Percentiles rank a stretch among this genome's conserved stretches.
Conservation (phyloP, 1,140 invertebrate species). For the Papilio glaucus region DNA sequence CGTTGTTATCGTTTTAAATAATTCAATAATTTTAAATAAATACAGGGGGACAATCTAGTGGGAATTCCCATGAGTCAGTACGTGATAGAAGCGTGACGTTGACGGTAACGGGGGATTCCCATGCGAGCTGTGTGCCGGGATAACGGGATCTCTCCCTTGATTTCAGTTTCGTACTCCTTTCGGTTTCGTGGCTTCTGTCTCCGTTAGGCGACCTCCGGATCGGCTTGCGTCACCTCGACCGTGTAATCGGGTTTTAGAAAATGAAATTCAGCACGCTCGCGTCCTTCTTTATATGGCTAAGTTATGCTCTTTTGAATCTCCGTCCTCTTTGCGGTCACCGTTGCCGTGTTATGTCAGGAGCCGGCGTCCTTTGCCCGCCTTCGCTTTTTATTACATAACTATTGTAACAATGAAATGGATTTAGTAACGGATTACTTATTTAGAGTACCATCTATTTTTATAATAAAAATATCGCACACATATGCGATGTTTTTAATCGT, state of each 20-base stretch:
- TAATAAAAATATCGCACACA: too few relatives aligned
- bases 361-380: conserved; percentile 49
- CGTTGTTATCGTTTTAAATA: neutral
- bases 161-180: conserved; percentile 79
- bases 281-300: conserved; percentile 72
- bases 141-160: conserved; percentile 79
- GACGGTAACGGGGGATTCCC: conserved; percentile 74
- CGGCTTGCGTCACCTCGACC: conserved; percentile 67
- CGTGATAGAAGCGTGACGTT: conserved; percentile 55
- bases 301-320: conserved; percentile 64
- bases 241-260: conserved; percentile 81
- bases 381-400: conserved; percentile 55
- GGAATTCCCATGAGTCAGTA: neutral
- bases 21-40: conserved; percentile 3
- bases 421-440: too few relatives aligned
- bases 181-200: conserved; percentile 75
- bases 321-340: conserved; percentile 53
- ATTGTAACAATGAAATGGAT: conserved; percentile 5
- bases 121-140: conserved; percentile 68
- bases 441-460: too few relatives aligned
- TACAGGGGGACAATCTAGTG: neutral
- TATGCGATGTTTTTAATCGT: too few relatives aligned
- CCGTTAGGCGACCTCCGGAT: conserved; percentile 70
- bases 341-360: conserved; percentile 48
- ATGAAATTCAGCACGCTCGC: conserved; percentile 77